Percentiles rank a stretch among this genome's conserved stretches.
Evolutionary conservation across 2,797 vertebrate species (phyloP).

Genomic region (Thamnophis elegans): DNA sequence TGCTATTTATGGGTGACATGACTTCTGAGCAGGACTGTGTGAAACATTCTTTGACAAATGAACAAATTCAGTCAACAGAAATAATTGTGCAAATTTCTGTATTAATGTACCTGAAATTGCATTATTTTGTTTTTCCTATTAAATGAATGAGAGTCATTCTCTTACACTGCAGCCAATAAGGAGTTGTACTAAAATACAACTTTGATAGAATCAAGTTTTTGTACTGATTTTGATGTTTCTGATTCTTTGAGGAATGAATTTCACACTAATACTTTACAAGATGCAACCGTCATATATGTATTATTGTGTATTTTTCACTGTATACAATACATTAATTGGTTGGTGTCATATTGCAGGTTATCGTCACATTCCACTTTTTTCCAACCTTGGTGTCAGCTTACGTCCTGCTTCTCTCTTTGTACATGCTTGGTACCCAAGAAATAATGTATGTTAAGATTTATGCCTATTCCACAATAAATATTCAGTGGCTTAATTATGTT

Average conservation of each 20-base stretch:
- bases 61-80: not conserved
- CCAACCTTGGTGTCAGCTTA: constrained; percentile 72
- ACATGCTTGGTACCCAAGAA: constrained; percentile 75
- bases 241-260: not conserved
- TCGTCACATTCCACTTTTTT: constrained; percentile 78
- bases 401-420: constrained; percentile 81
- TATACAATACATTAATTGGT: not conserved
- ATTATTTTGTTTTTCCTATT: not conserved
- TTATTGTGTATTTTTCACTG: not conserved
- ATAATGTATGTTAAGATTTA: constrained; percentile 10
- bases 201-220: not conserved
- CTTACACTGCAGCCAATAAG: not conserved
- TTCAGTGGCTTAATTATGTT: constrained; percentile 14
- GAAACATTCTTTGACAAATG: not conserved
- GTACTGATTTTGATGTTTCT: not conserved
- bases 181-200: not conserved
- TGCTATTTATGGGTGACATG: not conserved
- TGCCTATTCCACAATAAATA: constrained; percentile 64
- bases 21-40: not conserved
- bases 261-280: not conserved
- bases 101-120: not conserved
- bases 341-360: constrained; percentile 76
- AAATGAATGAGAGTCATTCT: not conserved
- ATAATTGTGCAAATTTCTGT: not conserved
- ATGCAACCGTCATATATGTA: not conserved